Evolutionary conservation across 1,140 invertebrate species (phyloP), one percentile per base, ranked within the genome.

Genomic region (Eueides isabella): DNA sequence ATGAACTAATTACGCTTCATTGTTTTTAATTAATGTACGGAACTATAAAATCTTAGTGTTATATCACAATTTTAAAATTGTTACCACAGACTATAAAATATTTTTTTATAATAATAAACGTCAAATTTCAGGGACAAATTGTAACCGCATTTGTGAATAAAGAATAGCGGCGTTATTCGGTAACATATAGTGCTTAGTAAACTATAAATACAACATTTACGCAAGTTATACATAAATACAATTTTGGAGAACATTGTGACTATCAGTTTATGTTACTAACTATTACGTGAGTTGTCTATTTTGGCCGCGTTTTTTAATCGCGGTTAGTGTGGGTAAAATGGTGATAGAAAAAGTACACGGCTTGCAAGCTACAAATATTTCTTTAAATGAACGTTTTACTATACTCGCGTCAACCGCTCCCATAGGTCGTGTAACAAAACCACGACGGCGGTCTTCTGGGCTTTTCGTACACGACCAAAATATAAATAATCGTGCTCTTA

Each of bases 291-390:
- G n/a, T 44, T 19, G 14, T 19, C n/a, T 44, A 19, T n/a, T 44
- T 44, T 44, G n/a, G 41, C n/a, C 2, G n/a, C 41, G 41, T 44
- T 19, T n/a, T 44, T 44, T 19, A 44, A 44, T 44, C n/a, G 35
- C 66, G 16, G 44, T 67, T 19, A 78, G 76, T 75, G 33, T 44
- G 31, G 48, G 31, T 65, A 89, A 82, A 48, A 92, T 89, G 88
- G 75, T 85, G 48, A 90, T 89, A 48, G 87, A 90, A 74, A 86
- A 88, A 82, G 74, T 92, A 2, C 83, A 88, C 67, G 88, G 90
- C 68, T 70, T 92, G 29, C 84, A 87, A 65, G 80, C 86, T 9
- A 92, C 90, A 2, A 76, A 61, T 62, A 82, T 92, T 66, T 84
- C 76, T 19, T 73, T 92, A 9, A 85, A 89, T 68, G 85, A 90